phyloP scores from a whole-genome alignment of 2,797 vertebrate species.

The Centroberyx gerrardi region DNA sequence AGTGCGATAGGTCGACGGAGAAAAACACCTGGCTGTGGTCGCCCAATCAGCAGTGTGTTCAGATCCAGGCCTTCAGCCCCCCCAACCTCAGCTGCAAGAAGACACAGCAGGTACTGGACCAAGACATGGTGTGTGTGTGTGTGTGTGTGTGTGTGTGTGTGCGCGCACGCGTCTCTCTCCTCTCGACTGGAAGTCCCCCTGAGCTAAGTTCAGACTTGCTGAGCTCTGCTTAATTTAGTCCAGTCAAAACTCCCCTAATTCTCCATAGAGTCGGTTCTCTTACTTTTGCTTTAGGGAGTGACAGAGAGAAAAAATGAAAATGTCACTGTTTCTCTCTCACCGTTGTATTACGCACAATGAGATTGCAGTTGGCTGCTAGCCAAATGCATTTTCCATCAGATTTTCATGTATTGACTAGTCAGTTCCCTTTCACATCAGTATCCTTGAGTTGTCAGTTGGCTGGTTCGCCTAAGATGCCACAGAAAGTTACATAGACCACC shows the following conservation, averaged over 20 bases:
- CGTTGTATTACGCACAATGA: slow-evolving; percentile 1
- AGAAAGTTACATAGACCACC: slow-evolving; percentile 1
- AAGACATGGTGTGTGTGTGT: not conserved
- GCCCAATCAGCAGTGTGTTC: slow-evolving; percentile 87
- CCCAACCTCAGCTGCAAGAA: slow-evolving; percentile 91
- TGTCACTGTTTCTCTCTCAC: too few relatives aligned
- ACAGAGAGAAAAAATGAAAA: slow-evolving; percentile 1
- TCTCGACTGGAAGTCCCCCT: slow-evolving; percentile 3
- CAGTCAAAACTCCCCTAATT: slow-evolving; percentile 29
- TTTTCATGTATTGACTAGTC: not conserved
- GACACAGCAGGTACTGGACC: slow-evolving; percentile 66
- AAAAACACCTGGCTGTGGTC: slow-evolving; percentile 95
- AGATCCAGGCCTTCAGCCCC: slow-evolving; percentile 86
- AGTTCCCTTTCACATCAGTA: not conserved
- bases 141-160: slow-evolving; percentile 9
- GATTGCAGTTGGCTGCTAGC: not conserved
- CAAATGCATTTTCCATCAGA: too few relatives aligned
- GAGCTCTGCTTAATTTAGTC: slow-evolving; percentile 38
- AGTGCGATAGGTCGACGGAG: slow-evolving; percentile 85
- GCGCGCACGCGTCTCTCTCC: not conserved
- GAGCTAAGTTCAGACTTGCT: slow-evolving; percentile 39
- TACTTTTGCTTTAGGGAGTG: not conserved
- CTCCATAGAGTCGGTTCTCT: not conserved
- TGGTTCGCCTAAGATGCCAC: not conserved
- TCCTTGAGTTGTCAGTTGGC: too few relatives aligned